Evolutionary conservation across 2,888 invertebrate species (phyloP).

Genomic region (Nemurella pictetii): DNA sequence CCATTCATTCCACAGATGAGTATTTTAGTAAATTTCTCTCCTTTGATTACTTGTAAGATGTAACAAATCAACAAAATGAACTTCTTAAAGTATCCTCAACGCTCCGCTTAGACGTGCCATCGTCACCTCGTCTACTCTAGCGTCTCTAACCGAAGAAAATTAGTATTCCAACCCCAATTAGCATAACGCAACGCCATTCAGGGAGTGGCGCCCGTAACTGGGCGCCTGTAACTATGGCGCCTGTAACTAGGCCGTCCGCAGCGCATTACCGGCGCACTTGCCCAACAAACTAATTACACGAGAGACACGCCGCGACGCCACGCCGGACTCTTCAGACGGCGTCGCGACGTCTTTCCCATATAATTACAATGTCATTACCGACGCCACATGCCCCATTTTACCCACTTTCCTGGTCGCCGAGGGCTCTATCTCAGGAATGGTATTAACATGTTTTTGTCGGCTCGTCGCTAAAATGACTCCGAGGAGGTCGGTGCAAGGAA

Average conservation of each 20-base stretch:
- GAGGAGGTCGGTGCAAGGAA: neutral
- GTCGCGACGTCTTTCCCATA: neutral
- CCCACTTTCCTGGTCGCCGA: neutral
- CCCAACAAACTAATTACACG: neutral
- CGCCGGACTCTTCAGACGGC: neutral
- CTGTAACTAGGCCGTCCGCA: neutral
- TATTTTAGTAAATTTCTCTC: no score
- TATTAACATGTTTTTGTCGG: constrained; percentile 1
- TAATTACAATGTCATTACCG: neutral
- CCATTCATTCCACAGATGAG: no score
- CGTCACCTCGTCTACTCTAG: no score
- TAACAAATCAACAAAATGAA: no score
- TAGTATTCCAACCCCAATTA: neutral
- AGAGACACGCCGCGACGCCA: neutral
- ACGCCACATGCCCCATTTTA: neutral
- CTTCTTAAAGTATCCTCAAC: no score
- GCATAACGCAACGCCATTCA: neutral
- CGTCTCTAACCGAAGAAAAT: no score
- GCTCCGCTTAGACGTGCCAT: no score
- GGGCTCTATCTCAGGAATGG: neutral
- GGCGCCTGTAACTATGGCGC: no score
- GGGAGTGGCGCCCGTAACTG: neutral
- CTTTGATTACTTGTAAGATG: no score
- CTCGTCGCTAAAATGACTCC: neutral
- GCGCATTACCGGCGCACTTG: neutral